Conservation (phyloP, 2,888 invertebrate species). For the Rhagophthalmus giganteus region DNA sequence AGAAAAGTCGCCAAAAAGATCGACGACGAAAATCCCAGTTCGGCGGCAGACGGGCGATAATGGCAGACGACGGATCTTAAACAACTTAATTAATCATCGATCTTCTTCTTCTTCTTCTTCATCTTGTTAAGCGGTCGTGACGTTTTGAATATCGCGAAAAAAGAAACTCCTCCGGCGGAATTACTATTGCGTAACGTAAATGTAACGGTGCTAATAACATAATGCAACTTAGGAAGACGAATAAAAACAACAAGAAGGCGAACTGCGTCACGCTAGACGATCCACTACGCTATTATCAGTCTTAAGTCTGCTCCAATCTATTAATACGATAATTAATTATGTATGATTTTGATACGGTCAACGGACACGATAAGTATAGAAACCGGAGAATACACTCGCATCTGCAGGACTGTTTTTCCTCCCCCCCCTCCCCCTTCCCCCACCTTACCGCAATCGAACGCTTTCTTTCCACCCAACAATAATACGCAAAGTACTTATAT, state of each 20-base stretch:
- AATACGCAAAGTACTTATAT: no score
- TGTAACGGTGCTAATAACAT: conserved; percentile 8
- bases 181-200: conserved; percentile 11
- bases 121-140: no score
- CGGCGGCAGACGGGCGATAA: no score
- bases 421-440: background rate
- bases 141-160: no score
- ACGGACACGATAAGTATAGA: conserved; percentile 37
- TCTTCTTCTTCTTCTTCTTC: no score
- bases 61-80: no score
- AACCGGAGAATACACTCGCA: conserved; percentile 23
- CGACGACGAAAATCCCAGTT: no score
- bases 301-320: conserved; percentile 41
- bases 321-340: conserved; percentile 51
- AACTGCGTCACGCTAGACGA: conserved; percentile 36
- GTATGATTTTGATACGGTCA: conserved; percentile 50
- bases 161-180: no score
- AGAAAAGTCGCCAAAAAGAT: no score
- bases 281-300: conserved; percentile 38
- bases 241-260: conserved; percentile 18
- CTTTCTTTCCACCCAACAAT: no score
- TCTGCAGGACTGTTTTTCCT: conserved; percentile 20
- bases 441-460: no score
- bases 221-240: conserved; percentile 2
- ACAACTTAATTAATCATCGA: no score